phyloP scores from a whole-genome alignment of 2,797 vertebrate genomes.

The Phalanger gymnotis region DNA sequence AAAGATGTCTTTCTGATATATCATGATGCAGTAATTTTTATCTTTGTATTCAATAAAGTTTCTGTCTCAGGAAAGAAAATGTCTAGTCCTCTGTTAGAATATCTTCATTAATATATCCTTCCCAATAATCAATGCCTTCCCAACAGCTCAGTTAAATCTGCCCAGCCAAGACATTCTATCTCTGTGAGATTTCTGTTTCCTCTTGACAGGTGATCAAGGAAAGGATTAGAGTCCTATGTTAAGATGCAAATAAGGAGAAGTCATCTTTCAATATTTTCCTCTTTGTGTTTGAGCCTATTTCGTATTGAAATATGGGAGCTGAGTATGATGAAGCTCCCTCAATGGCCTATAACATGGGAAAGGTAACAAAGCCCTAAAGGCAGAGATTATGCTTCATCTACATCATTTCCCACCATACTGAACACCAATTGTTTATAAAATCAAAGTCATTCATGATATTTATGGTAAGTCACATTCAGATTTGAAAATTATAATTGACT shows the following conservation, averaged over 20 bases:
- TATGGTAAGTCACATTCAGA: too few species aligned
- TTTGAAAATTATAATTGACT: too few species aligned
- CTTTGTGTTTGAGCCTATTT: conserved; percentile 38
- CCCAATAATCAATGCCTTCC: neutral
- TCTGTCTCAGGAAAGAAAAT: neutral
- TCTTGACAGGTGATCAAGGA: too few species aligned
- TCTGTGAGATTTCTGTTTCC: too few species aligned
- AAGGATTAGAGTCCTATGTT: neutral
- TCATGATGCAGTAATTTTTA: conserved; percentile 2
- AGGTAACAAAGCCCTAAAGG: too few species aligned
- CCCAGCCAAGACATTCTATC: too few species aligned
- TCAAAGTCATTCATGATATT: too few species aligned
- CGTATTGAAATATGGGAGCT: conserved; percentile 7
- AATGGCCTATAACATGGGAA: too few species aligned
- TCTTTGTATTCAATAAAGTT: neutral
- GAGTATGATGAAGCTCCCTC: too few species aligned
- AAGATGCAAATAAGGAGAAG: conserved; percentile 56
- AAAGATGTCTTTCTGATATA: neutral
- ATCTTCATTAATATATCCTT: neutral
- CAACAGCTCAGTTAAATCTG: neutral
- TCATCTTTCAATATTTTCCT: conserved; percentile 43
- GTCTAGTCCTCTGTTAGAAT: neutral
- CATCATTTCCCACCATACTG: too few species aligned
- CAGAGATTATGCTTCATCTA: too few species aligned
- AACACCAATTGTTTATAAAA: too few species aligned